phyloP scores from a whole-genome alignment of 1,140 invertebrate genomes.

The Melanaphis sacchari region DNA sequence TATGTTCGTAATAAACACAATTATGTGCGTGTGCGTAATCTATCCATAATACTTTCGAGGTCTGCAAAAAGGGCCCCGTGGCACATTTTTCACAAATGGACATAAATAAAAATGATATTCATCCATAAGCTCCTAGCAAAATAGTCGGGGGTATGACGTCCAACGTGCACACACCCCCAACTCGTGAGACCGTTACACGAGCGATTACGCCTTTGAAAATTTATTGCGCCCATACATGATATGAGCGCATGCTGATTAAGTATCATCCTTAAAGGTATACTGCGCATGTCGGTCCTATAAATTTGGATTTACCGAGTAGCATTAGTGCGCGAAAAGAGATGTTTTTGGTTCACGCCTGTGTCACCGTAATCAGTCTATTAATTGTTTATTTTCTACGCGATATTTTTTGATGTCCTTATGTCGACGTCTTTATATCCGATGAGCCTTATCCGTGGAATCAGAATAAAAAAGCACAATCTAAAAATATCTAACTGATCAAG shows the following conservation, averaged over 20 bases:
- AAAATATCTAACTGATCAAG: too few species aligned
- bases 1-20: background rate
- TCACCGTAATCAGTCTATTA: background rate
- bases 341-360: background rate
- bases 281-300: background rate
- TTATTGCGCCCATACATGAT: background rate
- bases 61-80: background rate
- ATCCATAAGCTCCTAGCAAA: background rate
- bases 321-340: background rate
- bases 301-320: background rate
- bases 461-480: too few species aligned
- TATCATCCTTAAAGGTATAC: background rate
- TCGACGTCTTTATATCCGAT: background rate
- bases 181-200: background rate
- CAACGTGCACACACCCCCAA: background rate
- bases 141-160: background rate
- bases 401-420: background rate
- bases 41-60: background rate
- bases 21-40: background rate
- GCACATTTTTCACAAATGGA: background rate
- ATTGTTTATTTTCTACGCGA: background rate
- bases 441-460: too few species aligned
- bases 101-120: constrained; percentile 28
- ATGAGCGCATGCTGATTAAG: background rate
- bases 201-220: background rate